Evolutionary conservation across 2,113 vertebrate species (phyloP).

Genomic region (Mugil cephalus): DNA sequence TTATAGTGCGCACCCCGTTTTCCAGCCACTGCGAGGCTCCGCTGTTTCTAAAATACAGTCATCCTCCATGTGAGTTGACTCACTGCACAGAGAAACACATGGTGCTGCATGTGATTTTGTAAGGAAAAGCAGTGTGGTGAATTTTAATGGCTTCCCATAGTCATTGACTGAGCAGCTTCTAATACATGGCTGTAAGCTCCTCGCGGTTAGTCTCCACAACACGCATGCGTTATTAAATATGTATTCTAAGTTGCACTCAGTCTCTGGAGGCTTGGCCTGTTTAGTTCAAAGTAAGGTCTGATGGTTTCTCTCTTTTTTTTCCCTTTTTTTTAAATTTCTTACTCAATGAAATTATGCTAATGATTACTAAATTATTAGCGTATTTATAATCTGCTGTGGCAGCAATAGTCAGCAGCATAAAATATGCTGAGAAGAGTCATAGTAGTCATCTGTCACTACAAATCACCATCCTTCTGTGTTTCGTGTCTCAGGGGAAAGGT

Average conservation of each 20-base stretch:
- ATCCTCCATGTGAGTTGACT: slow-evolving; percentile 8
- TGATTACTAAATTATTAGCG: slow-evolving; percentile 37
- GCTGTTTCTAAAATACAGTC: background rate
- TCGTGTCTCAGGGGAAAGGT: slow-evolving; percentile 30
- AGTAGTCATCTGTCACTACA: slow-evolving; percentile 22
- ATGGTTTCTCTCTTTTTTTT: background rate
- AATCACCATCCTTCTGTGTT: slow-evolving; percentile 22
- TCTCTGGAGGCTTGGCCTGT: slow-evolving; percentile 63
- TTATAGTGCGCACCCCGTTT: background rate
- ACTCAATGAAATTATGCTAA: slow-evolving; percentile 39
- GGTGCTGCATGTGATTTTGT: slow-evolving; percentile 35
- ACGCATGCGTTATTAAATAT: slow-evolving; percentile 68
- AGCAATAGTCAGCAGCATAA: slow-evolving; percentile 12
- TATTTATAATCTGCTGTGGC: slow-evolving; percentile 11
- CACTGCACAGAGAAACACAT: slow-evolving; percentile 30
- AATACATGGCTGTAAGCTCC: slow-evolving; percentile 35
- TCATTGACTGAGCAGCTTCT: slow-evolving; percentile 50
- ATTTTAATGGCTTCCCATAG: slow-evolving; percentile 46
- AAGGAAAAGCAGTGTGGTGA: background rate
- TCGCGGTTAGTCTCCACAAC: slow-evolving; percentile 48
- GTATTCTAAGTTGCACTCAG: slow-evolving; percentile 60
- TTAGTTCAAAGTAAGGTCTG: slow-evolving; percentile 67
- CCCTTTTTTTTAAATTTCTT: slow-evolving; percentile 7
- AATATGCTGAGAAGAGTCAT: slow-evolving; percentile 15
- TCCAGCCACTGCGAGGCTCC: background rate